Conservation (phyloP, 2,888 invertebrate species). For the Protula sp. region DNA sequence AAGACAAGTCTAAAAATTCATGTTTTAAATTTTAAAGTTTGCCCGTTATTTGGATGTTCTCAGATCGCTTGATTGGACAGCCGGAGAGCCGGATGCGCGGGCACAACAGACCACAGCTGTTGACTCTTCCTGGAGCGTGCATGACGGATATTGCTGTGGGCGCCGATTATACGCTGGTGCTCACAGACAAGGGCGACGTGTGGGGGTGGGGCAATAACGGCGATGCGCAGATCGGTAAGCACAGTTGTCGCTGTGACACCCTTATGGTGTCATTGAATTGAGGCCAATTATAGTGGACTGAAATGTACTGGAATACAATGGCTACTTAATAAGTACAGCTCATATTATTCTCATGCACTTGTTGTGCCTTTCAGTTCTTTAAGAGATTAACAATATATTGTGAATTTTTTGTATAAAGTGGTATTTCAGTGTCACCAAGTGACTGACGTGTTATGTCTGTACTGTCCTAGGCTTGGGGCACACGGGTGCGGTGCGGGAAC, state of each 20-base stretch:
- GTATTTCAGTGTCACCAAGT: too few relatives aligned
- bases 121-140: slow-evolving; percentile 56
- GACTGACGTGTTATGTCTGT: too few relatives aligned
- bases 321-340: too few relatives aligned
- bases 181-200: slow-evolving; percentile 60
- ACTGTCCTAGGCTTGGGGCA: slow-evolving; percentile 57
- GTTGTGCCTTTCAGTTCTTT: too few relatives aligned
- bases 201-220: slow-evolving; percentile 64
- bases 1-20: not conserved
- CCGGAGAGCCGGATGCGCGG: slow-evolving; percentile 55
- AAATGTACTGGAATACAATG: too few relatives aligned
- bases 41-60: not conserved
- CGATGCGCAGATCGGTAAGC: slow-evolving; percentile 58
- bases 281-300: too few relatives aligned
- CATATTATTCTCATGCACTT: too few relatives aligned
- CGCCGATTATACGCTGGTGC: slow-evolving; percentile 61
- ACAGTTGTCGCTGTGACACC: too few relatives aligned
- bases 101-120: slow-evolving; percentile 60
- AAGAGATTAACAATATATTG: too few relatives aligned
- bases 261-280: too few relatives aligned
- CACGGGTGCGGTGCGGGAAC: slow-evolving; percentile 59
- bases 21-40: not conserved
- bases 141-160: slow-evolving; percentile 62
- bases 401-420: too few relatives aligned
- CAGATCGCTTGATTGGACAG: slow-evolving; percentile 62